These are phyloP conservation scores for Megalops cyprinoides DNA, from an alignment of 2,797 vertebrate genomes.

Conservation along the genomic window DNA sequence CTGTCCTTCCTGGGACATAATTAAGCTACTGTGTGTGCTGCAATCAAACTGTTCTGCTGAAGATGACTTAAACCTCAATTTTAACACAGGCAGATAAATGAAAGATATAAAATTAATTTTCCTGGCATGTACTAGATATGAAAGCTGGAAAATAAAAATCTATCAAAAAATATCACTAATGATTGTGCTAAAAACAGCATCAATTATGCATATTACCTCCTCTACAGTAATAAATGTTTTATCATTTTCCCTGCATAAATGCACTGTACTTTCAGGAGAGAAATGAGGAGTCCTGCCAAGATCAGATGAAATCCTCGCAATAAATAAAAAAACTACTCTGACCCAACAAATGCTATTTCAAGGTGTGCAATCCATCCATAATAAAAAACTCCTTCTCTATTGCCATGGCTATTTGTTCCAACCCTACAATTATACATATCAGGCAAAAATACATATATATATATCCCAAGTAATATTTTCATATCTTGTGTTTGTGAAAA, in stretches of 20 bases:
- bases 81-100: conserved; percentile 91
- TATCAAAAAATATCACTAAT: conserved; percentile 98
- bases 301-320: conserved; percentile 86
- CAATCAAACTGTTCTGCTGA: conserved; percentile 86
- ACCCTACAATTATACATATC: background rate
- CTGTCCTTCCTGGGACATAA: conserved; percentile 84
- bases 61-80: conserved; percentile 88
- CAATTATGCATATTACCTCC: conserved; percentile 99
- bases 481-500: conserved; percentile 53
- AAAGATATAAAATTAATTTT: conserved; percentile 90
- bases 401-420: conserved; percentile 2
- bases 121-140: conserved; percentile 87
- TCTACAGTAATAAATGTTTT: conserved; percentile 99
- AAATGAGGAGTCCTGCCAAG: conserved; percentile 85
- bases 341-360: conserved; percentile 77
- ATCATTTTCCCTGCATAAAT: conserved; percentile 97
- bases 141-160: conserved; percentile 88
- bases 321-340: conserved; percentile 83
- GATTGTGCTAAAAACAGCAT: conserved; percentile 99
- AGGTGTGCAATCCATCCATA: conserved; percentile 67
- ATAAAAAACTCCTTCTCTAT: conserved; percentile 11
- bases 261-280: conserved; percentile 89
- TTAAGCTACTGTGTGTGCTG: conserved; percentile 85
- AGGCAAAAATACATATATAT: background rate
- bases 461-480: conserved; percentile 48